phyloP scores from a whole-genome alignment of 1,140 invertebrate genomes.

The Hormaphis cornu region DNA sequence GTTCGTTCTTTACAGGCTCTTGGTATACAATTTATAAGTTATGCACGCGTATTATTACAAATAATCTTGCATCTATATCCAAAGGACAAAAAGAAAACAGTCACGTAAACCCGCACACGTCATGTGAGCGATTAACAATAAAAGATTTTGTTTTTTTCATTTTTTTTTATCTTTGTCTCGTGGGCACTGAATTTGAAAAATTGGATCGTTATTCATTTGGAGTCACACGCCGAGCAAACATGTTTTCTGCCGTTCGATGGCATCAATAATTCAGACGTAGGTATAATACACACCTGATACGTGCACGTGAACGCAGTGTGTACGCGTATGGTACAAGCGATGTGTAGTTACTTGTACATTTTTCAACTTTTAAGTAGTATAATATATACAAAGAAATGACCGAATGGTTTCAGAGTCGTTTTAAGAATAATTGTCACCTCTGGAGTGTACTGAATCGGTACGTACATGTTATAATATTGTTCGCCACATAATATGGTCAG shows the following conservation, averaged over 20 bases:
- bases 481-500: too few relatives aligned
- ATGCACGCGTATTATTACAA: too few relatives aligned
- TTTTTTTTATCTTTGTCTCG: not conserved
- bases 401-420: constrained; percentile 2
- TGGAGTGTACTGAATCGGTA: too few relatives aligned
- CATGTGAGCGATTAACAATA: not conserved
- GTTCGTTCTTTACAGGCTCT: not conserved
- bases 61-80: not conserved
- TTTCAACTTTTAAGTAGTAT: not conserved
- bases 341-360: not conserved
- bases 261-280: not conserved
- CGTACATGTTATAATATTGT: too few relatives aligned
- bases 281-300: too few relatives aligned
- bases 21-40: too few relatives aligned
- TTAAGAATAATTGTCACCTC: too few relatives aligned
- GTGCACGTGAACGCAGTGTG: too few relatives aligned
- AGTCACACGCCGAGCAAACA: not conserved
- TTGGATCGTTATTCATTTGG: not conserved
- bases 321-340: too few relatives aligned
- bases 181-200: not conserved
- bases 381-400: not conserved
- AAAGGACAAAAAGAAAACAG: not conserved
- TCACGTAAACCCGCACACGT: not conserved
- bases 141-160: not conserved
- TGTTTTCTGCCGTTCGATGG: not conserved